phyloP scores from a whole-genome alignment of 2,113 vertebrate genomes.

The Mellivora capensis region DNA sequence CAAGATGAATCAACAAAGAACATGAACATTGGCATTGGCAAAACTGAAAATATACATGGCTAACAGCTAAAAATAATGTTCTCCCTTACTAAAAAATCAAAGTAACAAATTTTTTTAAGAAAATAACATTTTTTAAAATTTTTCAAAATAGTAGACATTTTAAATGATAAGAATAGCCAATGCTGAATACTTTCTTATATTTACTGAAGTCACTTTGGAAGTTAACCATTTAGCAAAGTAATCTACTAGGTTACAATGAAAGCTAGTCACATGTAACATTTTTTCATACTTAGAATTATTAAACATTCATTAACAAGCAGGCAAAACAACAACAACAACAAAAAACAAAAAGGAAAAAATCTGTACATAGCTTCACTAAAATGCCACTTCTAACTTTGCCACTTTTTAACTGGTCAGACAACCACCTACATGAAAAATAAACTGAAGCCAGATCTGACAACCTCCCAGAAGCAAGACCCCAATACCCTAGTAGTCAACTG shows the following conservation, averaged over 20 bases:
- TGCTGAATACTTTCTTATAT: background rate
- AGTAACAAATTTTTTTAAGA: background rate
- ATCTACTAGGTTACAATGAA: background rate
- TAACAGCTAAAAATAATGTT: background rate
- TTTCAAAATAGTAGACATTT: constrained; percentile 1
- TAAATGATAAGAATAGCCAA: background rate
- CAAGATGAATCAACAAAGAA: background rate
- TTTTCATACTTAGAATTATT: background rate
- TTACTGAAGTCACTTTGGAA: background rate
- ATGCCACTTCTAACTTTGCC: background rate
- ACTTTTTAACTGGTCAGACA: background rate
- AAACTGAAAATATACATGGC: background rate
- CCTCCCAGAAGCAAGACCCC: background rate
- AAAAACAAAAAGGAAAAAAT: background rate
- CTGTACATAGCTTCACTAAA: background rate
- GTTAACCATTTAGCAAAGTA: background rate
- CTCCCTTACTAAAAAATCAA: background rate
- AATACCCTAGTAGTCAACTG: background rate
- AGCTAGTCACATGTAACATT: background rate
- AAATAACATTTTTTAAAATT: background rate
- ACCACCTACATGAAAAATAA: background rate
- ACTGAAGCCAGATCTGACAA: background rate
- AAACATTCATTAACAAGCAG: background rate
- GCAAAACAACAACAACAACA: background rate
- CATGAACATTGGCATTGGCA: background rate